These are phyloP conservation scores for Prionailurus viverrinus DNA, from an alignment of 2,113 vertebrate species.

Conservation along the genomic window DNA sequence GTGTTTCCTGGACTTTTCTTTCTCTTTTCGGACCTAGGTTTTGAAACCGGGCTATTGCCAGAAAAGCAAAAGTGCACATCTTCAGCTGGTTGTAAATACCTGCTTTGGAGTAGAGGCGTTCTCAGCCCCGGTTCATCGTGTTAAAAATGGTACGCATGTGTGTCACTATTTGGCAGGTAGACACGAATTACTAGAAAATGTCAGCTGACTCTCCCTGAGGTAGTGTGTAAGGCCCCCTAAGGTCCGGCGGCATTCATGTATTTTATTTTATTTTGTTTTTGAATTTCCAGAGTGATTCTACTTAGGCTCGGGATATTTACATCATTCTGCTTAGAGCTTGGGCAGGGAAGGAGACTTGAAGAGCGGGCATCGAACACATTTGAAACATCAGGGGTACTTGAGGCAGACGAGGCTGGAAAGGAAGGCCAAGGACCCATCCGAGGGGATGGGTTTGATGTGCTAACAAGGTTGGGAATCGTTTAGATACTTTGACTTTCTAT, in stretches of 20 bases:
- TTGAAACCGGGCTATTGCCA: not conserved
- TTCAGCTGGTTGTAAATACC: not conserved
- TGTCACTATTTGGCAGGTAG: not conserved
- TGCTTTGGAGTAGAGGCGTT: not conserved
- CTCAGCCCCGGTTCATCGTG: not conserved
- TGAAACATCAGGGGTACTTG: not conserved
- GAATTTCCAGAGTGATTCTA: not conserved
- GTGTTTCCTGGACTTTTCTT: not conserved
- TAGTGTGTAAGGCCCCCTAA: not conserved
- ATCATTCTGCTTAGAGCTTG: not conserved
- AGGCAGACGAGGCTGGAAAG: not conserved
- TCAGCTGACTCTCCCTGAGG: not conserved
- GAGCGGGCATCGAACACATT: rapidly evolving
- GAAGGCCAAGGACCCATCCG: not conserved
- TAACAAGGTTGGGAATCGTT: not conserved
- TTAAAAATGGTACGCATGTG: not conserved
- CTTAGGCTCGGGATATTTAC: not conserved
- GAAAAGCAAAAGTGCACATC: not conserved
- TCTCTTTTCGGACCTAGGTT: not conserved
- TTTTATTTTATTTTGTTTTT: slow-evolving; percentile 9
- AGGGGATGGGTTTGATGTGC: not conserved
- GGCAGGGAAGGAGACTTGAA: not conserved
- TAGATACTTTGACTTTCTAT: not conserved
- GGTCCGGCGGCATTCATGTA: not conserved
- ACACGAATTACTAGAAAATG: not conserved